These are phyloP conservation scores for Tupaia tana DNA, from an alignment of 2,113 vertebrate genomes.

Conservation along the genomic window DNA sequence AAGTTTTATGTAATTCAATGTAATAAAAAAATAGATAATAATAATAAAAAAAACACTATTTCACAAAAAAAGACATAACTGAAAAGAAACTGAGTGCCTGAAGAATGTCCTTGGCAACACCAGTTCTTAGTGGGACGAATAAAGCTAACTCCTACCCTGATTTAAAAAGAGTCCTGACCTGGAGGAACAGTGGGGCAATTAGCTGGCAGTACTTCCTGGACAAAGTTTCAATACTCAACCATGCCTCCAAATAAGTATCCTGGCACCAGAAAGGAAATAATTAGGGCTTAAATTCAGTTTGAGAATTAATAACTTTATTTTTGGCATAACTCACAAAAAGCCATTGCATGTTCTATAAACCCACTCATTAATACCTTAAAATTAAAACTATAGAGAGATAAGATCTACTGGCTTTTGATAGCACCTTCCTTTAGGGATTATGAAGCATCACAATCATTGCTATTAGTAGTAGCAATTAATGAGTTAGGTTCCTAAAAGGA, in stretches of 20 bases:
- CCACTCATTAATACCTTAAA: conserved; percentile 22
- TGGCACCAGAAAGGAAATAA: neutral
- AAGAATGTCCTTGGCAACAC: neutral
- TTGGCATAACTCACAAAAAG: neutral
- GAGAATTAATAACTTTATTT: neutral
- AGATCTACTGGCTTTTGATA: conserved; percentile 12
- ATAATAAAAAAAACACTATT: neutral
- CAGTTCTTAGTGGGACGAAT: neutral
- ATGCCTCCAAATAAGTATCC: neutral
- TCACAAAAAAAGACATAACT: neutral
- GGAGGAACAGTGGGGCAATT: neutral
- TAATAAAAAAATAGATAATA: too few species aligned
- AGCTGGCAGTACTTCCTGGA: neutral
- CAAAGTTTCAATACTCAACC: neutral
- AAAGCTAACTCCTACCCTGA: neutral
- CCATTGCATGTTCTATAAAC: neutral
- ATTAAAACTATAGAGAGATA: neutral
- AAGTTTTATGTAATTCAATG: too few species aligned
- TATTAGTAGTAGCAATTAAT: conserved; percentile 31
- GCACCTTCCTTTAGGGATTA: neutral
- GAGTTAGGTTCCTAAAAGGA: neutral
- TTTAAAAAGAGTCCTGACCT: neutral
- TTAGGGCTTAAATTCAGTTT: neutral
- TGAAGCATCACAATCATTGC: neutral
- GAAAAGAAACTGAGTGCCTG: neutral